Evolutionary conservation across 1,140 invertebrate genomes (phyloP), one percentile per base, ranked within the genome.

Genomic region (Drosophila mojavensis): DNA sequence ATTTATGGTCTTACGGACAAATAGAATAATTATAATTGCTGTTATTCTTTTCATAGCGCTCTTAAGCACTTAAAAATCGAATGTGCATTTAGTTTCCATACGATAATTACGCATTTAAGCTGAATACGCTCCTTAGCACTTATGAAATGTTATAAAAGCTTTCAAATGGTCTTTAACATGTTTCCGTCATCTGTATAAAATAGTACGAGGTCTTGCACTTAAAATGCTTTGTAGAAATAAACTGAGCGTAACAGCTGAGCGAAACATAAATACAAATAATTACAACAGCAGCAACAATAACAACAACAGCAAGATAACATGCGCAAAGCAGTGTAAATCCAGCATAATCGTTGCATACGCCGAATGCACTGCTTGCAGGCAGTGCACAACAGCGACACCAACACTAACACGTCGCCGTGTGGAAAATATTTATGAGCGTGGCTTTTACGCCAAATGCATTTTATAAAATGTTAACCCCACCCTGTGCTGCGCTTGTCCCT

Each of bases 401-500:
- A 20, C 15, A 64, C 68, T 36, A 39, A 15, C 24, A 77, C 78
- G 81, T 64, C 48, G 62, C 76, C 79, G 84, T 79, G 83, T 88
- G 84, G 72, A 88, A 86, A 86, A 86, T 86, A 86, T 86, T 86
- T 86, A 86, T 89, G 83, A 79, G 69, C 83, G 75, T 65, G 76
- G 84, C 79, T 88, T 83, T 83, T 68, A 86, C 83, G 76, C 76
- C 79, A 86, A 86, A 88, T 86, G 83, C 84, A 70, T 83, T 83
- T 69, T 78, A 79, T 79, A 78, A 55, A 86, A 72, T 76, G 75
- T 54, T 39, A 39, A 47, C n/a, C 15, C 43, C 43, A 17, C 43
- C n/a, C 43, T 17, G 43, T 15, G n/a, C 7, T 20, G n/a, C 17
- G 15, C 1, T 6, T n/a, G 13, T 45, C 15, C 9, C 43, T 33